Percentiles rank a stretch among this genome's conserved stretches.
Evolutionary conservation across 2,888 invertebrate species (phyloP).

Genomic region (Oegoconia quadripuncta): DNA sequence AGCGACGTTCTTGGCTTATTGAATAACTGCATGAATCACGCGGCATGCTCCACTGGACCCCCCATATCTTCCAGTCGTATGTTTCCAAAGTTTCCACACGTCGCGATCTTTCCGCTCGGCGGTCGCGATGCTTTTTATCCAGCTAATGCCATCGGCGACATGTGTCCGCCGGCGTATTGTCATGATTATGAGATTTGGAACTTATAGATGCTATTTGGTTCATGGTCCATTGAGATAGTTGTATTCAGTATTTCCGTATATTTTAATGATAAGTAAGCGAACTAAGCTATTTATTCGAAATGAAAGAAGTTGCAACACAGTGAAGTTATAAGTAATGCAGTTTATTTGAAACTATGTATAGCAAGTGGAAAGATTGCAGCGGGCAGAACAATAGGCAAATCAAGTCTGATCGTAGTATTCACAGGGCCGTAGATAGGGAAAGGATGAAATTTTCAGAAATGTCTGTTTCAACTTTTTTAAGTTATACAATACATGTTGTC

Average conservation of each 20-base stretch:
- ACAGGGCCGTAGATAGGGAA: too few relatives aligned
- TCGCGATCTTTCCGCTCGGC: slow-evolving; percentile 40
- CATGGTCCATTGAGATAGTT: slow-evolving; percentile 23
- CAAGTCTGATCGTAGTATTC: too few relatives aligned
- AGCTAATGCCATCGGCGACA: slow-evolving; percentile 57
- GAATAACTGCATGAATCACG: slow-evolving; percentile 74
- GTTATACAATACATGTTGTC: too few relatives aligned
- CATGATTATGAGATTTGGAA: slow-evolving; percentile 39
- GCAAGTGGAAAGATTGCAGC: too few relatives aligned
- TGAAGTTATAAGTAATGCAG: too few relatives aligned
- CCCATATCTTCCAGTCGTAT: slow-evolving; percentile 50
- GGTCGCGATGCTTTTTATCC: slow-evolving; percentile 47
- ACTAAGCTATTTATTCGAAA: too few relatives aligned
- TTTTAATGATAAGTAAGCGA: too few relatives aligned
- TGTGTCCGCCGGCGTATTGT: slow-evolving; percentile 48
- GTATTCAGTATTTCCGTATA: slow-evolving; percentile 10
- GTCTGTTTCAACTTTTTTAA: too few relatives aligned
- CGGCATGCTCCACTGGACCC: slow-evolving; percentile 53
- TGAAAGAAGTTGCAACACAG: too few relatives aligned
- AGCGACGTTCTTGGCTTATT: slow-evolving; percentile 52
- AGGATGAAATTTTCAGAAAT: too few relatives aligned
- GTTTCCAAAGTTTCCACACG: slow-evolving; percentile 9
- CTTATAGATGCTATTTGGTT: slow-evolving; percentile 28
- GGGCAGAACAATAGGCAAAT: too few relatives aligned
- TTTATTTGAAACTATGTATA: too few relatives aligned